Evolutionary conservation across 2,113 vertebrate species (phyloP), one percentile per base, ranked within the genome.

Genomic region (Sturnus vulgaris): DNA sequence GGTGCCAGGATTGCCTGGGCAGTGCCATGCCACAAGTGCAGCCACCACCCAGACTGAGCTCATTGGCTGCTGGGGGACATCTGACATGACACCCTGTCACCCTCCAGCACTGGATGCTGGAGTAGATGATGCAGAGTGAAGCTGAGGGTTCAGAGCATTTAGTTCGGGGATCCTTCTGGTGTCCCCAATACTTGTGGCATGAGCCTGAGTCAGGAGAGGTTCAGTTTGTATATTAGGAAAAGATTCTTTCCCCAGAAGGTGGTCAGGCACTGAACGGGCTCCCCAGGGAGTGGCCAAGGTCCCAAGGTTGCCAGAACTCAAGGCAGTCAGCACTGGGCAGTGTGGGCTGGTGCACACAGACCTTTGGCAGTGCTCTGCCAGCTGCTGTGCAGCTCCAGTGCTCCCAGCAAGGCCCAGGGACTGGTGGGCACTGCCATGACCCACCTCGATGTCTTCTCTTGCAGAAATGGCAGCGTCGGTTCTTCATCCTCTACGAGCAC

Each of bases 381-480:
- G 70, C 30, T 86, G 46, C 22, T 31, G 33, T 8, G 18, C 60
- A 71, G 52, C 42, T 73, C 52, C 2, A 17, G 76, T 80, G 53
- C 15, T 15, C 44, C 76, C 1, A 7, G 30, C 1, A 8, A 33
- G 44, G 61, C n/a, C 10, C 0, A 4, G 42, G 71, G 47, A 5
- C 39, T 11, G 15, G 8, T 47, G 47, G 47, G 33, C 15, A 4
- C 35, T 55, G 61, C 35, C 6, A 1, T 90, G 57, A 94, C 82
- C n/a, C 2, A 0, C 31, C 19, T 39, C 1, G 3, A 40, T 96
- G 49, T 87, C 33, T 94, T 95, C 78, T 68, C 42, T 73, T 96
- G 86, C 97, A 99, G 99, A 99, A 99, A 98, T 99, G 99, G 99
- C 99, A 99, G 86, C 98, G 99, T 78, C 98, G 99, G 49, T 99